Percentiles rank a stretch among this genome's conserved stretches.
Evolutionary conservation across 2,113 vertebrate genomes (phyloP).

Genomic region (Pelecanus crispus): DNA sequence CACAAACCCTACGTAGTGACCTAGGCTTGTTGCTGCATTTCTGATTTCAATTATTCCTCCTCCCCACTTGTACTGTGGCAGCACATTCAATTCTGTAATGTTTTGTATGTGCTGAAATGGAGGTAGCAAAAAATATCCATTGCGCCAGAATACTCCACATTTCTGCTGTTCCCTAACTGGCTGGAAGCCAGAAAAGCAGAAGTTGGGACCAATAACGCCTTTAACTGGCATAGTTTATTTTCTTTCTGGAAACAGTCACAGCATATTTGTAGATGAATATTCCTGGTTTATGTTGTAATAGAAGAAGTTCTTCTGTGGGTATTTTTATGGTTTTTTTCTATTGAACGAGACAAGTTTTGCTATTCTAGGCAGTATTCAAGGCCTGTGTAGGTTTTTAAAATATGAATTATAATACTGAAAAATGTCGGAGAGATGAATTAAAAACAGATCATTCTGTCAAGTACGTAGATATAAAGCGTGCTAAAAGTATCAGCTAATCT

Average conservation of each 20-base stretch:
- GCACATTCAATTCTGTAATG: background rate
- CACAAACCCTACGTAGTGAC: background rate
- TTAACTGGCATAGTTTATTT: background rate
- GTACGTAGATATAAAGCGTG: background rate
- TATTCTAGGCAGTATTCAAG: background rate
- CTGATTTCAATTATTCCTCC: background rate
- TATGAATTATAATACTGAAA: background rate
- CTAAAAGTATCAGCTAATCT: background rate
- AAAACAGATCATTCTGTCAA: background rate
- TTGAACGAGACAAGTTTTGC: background rate
- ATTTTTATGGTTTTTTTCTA: background rate
- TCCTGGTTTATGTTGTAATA: background rate
- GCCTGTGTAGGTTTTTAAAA: background rate
- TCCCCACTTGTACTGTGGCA: background rate
- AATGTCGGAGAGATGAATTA: background rate
- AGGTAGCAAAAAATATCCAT: background rate
- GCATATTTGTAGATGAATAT: background rate
- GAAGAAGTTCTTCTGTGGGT: background rate
- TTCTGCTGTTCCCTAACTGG: background rate
- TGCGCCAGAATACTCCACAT: background rate
- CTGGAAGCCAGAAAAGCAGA: background rate
- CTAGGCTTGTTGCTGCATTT: background rate
- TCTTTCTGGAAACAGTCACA: background rate
- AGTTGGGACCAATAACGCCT: background rate
- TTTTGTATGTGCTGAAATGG: background rate